These are phyloP conservation scores for Aspidapion aeneum DNA, from an alignment of 2,888 invertebrate genomes.

Conservation along the genomic window DNA sequence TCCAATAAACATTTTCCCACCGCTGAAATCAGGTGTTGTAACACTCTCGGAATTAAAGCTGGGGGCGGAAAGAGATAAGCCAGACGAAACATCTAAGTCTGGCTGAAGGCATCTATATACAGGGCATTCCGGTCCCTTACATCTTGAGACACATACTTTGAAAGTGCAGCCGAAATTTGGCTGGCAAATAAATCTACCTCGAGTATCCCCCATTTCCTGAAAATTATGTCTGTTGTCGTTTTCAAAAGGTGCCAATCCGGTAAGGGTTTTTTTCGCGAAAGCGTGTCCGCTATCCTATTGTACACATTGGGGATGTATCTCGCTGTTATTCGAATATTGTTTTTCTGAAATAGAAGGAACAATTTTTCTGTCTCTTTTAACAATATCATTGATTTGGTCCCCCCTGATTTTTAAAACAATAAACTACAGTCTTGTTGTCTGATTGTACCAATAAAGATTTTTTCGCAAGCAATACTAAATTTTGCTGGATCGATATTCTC, in stretches of 20 bases:
- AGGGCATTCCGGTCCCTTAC: not conserved
- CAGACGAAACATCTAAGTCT: not conserved
- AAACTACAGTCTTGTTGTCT: constrained; percentile 17
- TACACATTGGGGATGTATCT: no score
- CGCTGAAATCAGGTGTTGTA: constrained; percentile 27
- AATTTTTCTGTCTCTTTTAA: not conserved
- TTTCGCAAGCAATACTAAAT: not conserved
- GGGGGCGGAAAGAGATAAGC: constrained; percentile 28
- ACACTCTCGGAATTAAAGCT: constrained; percentile 28
- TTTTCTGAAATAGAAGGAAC: not conserved
- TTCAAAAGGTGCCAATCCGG: constrained; percentile 20
- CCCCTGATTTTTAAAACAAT: constrained; percentile 18
- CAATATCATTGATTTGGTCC: not conserved
- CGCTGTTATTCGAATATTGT: not conserved
- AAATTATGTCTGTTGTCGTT: constrained; percentile 6
- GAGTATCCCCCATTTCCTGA: constrained; percentile 19
- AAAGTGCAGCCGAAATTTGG: not conserved
- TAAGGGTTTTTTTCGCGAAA: constrained; percentile 12
- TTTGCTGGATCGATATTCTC: not conserved
- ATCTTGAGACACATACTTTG: not conserved
- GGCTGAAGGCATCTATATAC: not conserved
- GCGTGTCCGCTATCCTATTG: constrained; percentile 19
- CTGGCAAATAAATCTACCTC: constrained; percentile 20
- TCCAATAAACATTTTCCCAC: constrained; percentile 31
- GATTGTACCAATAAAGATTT: not conserved